phyloP scores from a whole-genome alignment of 2,113 vertebrate genomes.

The Rattus rattus region DNA sequence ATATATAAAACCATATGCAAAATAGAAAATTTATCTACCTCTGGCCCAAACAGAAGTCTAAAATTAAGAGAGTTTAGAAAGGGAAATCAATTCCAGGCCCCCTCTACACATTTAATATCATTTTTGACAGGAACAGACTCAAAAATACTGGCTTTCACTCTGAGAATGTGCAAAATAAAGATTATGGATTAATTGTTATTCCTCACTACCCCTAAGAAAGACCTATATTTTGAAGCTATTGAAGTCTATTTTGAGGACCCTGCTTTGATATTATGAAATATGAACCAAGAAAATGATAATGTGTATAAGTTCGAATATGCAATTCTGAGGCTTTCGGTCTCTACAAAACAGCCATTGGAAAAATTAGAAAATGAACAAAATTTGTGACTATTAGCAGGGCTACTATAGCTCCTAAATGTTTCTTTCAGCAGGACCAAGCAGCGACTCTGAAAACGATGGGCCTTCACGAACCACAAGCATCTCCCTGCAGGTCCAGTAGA shows the following conservation, averaged over 20 bases:
- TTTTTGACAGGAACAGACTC: background rate
- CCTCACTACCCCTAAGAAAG: background rate
- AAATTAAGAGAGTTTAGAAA: conserved; percentile 33
- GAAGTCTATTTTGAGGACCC: background rate
- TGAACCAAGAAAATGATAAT: conserved; percentile 15
- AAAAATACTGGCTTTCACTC: background rate
- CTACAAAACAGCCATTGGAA: background rate
- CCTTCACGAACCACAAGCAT: background rate
- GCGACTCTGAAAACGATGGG: background rate
- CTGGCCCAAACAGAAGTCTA: background rate
- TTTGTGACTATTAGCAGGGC: background rate
- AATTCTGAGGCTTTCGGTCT: background rate
- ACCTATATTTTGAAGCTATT: background rate
- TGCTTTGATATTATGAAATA: background rate
- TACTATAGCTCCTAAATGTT: background rate
- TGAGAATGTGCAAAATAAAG: background rate
- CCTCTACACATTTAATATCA: background rate
- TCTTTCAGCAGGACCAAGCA: background rate
- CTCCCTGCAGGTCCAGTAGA: background rate
- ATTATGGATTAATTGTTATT: conserved; percentile 1
- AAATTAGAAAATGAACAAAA: background rate
- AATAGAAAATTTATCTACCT: background rate
- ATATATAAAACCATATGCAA: background rate
- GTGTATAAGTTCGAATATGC: conserved; percentile 1
- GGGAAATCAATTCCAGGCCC: background rate